Evolutionary conservation across 2,888 invertebrate genomes (phyloP).

Genomic region (Incurvaria masculella): DNA sequence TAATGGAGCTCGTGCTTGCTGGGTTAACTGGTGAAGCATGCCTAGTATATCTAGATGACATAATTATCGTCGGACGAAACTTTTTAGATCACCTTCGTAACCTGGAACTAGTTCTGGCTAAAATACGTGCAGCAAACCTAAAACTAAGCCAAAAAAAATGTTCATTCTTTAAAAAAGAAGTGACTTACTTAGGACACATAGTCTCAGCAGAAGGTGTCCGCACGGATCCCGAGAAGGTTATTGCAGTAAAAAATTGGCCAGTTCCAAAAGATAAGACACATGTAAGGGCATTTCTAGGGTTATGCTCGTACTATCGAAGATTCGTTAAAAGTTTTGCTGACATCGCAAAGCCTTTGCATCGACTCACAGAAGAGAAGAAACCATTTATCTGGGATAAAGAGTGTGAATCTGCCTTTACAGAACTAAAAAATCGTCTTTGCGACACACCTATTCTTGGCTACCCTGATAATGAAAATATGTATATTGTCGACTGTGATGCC

Average conservation of each 20-base stretch:
- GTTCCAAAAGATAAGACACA: background rate
- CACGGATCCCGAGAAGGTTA: background rate
- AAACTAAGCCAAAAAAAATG: slow-evolving; percentile 9
- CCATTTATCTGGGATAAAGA: slow-evolving; percentile 10
- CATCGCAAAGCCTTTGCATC: slow-evolving; percentile 12
- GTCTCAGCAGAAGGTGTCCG: background rate
- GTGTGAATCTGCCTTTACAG: slow-evolving; percentile 10
- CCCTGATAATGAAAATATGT: too few relatives aligned
- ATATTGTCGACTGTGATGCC: too few relatives aligned
- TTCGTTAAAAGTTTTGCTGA: background rate
- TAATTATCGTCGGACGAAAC: too few relatives aligned
- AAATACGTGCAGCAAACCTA: too few relatives aligned
- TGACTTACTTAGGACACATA: slow-evolving; percentile 1
- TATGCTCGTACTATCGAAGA: slow-evolving; percentile 15
- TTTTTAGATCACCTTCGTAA: too few relatives aligned
- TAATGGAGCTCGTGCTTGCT: slow-evolving; percentile 16
- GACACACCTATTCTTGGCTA: slow-evolving; percentile 14
- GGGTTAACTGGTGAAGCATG: slow-evolving; percentile 7
- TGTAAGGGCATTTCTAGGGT: slow-evolving; percentile 13
- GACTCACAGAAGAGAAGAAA: slow-evolving; percentile 15
- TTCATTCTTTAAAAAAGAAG: background rate
- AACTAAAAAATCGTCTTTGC: slow-evolving; percentile 11
- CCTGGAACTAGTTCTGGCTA: too few relatives aligned
- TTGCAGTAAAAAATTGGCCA: background rate
- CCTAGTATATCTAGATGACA: slow-evolving; percentile 17